Evolutionary conservation across 2,888 invertebrate genomes (phyloP).

Genomic region (Himalopsyche japonica): DNA sequence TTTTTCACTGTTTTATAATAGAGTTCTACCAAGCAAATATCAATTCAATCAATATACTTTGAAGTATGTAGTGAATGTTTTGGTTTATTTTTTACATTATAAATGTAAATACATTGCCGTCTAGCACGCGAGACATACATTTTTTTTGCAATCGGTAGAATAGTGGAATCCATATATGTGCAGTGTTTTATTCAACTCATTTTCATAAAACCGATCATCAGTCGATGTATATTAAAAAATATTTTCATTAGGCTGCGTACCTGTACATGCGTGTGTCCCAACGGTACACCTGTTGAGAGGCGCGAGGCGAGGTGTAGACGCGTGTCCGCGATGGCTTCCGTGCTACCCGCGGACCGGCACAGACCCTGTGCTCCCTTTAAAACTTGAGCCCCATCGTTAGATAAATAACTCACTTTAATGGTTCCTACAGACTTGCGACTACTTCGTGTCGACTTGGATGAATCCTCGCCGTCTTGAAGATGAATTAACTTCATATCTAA

Average conservation of each 20-base stretch:
- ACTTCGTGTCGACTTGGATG: not conserved
- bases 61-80: no score
- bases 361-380: not conserved
- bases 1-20: no score
- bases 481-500: not conserved
- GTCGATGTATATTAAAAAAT: no score
- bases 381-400: not conserved
- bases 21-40: no score
- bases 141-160: no score
- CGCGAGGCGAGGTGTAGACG: not conserved
- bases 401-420: constrained; percentile 1
- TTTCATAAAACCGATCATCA: no score
- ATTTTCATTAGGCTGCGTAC: not conserved
- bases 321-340: constrained; percentile 8
- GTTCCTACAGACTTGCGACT: not conserved
- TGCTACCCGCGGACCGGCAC: not conserved
- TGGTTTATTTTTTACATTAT: no score
- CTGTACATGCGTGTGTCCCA: not conserved
- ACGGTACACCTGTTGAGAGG: not conserved
- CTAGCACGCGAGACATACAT: no score
- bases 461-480: not conserved
- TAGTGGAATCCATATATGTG: no score
- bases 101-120: no score
- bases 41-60: no score
- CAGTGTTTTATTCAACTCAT: no score